phyloP scores from a whole-genome alignment of 1,140 invertebrate species.

The Macrobrachium rosenbergii region DNA sequence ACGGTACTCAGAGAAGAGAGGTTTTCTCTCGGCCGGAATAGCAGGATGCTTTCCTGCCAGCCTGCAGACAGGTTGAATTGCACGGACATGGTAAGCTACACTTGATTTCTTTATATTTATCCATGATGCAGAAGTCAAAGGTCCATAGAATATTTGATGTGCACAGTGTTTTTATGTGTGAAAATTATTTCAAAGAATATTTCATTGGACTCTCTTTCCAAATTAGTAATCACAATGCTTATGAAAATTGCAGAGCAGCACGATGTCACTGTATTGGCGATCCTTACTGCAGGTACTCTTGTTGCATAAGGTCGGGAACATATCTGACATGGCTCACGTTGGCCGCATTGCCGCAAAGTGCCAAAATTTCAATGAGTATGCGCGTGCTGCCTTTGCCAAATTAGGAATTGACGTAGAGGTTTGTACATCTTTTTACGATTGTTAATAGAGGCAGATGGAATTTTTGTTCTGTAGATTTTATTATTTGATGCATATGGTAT shows the following conservation, averaged over 20 bases:
- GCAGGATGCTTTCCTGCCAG: slow-evolving; percentile 86
- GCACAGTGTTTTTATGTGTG: no score
- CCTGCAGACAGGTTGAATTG: slow-evolving; percentile 69
- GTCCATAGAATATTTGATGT: no score
- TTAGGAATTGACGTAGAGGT: slow-evolving; percentile 36
- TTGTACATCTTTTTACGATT: not conserved
- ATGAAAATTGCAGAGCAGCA: slow-evolving; percentile 10
- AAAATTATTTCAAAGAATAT: no score
- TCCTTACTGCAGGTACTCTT: slow-evolving; percentile 46
- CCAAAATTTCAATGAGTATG: slow-evolving; percentile 38
- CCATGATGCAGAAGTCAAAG: not conserved
- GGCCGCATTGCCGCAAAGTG: slow-evolving; percentile 39
- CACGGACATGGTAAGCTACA: slow-evolving; percentile 17
- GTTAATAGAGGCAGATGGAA: no score
- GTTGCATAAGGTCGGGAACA: slow-evolving; percentile 21
- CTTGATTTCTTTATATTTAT: slow-evolving; percentile 13
- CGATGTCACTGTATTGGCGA: slow-evolving; percentile 39
- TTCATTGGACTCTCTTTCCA: no score
- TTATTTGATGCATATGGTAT: no score
- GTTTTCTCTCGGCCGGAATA: slow-evolving; percentile 80
- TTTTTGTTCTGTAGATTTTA: no score
- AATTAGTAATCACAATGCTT: not conserved
- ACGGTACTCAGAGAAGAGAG: slow-evolving; percentile 73
- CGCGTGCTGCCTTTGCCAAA: slow-evolving; percentile 19
- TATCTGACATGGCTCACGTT: slow-evolving; percentile 27